Conservation (phyloP, 2,888 invertebrate species). For the Eudemis profundana region DNA sequence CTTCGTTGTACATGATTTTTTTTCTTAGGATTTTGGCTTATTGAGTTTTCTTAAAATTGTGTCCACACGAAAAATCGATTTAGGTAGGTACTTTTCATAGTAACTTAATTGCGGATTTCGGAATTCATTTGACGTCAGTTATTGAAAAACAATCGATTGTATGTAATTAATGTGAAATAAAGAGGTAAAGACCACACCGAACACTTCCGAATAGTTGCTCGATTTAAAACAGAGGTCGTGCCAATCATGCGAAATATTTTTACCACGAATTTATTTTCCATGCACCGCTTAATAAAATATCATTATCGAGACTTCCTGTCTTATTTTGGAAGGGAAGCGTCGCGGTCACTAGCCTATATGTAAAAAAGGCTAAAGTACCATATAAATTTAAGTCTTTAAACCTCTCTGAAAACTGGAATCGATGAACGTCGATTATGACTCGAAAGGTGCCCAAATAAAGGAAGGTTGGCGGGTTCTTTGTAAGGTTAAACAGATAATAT, state of each 20-base stretch:
- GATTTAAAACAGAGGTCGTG: constrained; percentile 3
- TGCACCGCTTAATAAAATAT: background rate
- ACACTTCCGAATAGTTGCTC: too few species aligned
- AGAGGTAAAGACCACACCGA: too few species aligned
- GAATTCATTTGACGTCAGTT: too few species aligned
- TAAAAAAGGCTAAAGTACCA: background rate
- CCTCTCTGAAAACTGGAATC: background rate
- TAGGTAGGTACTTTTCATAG: too few species aligned
- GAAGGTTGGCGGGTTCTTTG: constrained; percentile 4
- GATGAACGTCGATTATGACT: background rate
- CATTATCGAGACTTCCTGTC: background rate
- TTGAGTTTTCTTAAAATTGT: too few species aligned
- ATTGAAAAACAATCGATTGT: too few species aligned
- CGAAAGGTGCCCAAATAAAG: constrained; percentile 1
- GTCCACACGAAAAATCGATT: too few species aligned
- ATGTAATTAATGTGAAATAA: too few species aligned
- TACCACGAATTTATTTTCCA: background rate
- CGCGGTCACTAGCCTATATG: background rate
- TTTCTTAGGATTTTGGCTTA: too few species aligned
- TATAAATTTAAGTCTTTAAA: background rate
- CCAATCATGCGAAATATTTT: background rate
- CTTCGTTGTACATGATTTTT: too few species aligned
- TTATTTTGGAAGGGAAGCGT: background rate
- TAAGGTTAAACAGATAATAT: constrained; percentile 10
- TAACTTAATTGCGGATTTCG: too few species aligned